Base-by-base conservation (phyloP, 2,888 invertebrate genomes). In the Chirona hameri region DNA sequence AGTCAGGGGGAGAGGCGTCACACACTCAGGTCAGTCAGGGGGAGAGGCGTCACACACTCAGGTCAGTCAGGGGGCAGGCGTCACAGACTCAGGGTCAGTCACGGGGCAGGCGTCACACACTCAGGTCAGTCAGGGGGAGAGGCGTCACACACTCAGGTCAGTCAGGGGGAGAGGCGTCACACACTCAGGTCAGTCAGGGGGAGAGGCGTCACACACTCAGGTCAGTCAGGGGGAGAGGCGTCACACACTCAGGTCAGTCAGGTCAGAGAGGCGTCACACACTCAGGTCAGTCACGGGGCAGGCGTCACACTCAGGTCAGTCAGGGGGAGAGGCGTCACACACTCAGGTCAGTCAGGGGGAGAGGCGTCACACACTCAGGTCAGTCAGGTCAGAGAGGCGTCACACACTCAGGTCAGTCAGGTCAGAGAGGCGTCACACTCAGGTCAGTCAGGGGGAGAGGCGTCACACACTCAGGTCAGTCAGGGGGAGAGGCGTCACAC, bases 271-370 rank as follows among this genome's bases (percentile, higher is more conserved):
- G 2, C 39, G 7, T 39, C 39, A 39, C 39, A 39, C 4, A 39
- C 39, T 39, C 39, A 39, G 39, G 39, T 39, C 39, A 39, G 39
- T 39, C n/a, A n/a, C n/a, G 52, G 27, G 52, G 76, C 76, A 0
- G 76, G 76, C 0, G 76, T 76, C 76, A 76, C 76, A 24, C 76
- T 76, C 76, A 24, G 76, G 76, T 76, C 24, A 46, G 76, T 24
- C 18, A 21, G 60, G 2, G 21, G 60, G 10, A 52, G 52, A 7
- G 52, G 52, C 10, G 60, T 24, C 24, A 18, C 55, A 12, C n/a
- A 29, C 48, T 79, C 31, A 48, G 5, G 27, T 15, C 9, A 15
- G 39, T 29, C n/a, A 39, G 4, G 7, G 39, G 39, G 39, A 2
- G n/a, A 39, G 39, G 2, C 39, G 7, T 39, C 39, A 39, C 39